These are phyloP conservation scores for Harpegnathos saltator DNA, from an alignment of 1,140 invertebrate genomes.

Conservation along the genomic window DNA sequence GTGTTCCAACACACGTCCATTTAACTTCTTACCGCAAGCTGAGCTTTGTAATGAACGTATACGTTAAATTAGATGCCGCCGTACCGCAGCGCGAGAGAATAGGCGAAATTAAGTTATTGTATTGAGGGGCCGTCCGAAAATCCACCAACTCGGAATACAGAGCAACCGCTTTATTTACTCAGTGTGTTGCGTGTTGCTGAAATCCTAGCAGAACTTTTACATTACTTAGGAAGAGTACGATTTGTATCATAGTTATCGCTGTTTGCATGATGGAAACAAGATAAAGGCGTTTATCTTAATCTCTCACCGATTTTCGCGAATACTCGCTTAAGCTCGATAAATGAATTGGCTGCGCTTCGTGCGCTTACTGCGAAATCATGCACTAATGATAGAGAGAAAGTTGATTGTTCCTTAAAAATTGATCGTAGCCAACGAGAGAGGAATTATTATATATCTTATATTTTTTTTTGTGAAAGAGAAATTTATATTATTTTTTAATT, in stretches of 20 bases:
- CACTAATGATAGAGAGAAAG: too few species aligned
- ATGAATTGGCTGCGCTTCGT: constrained; percentile 10
- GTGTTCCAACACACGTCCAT: not conserved
- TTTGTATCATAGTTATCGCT: constrained; percentile 47
- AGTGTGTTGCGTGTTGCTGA: not conserved
- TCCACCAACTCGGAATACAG: not conserved
- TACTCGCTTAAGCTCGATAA: constrained; percentile 1
- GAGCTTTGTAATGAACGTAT: constrained; percentile 2
- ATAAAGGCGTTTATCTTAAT: constrained; percentile 40
- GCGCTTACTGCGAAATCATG: not conserved
- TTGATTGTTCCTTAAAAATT: too few species aligned
- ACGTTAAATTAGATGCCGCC: not conserved
- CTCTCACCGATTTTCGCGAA: too few species aligned
- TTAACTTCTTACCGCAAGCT: not conserved
- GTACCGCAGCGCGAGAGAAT: not conserved
- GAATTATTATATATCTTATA: too few species aligned
- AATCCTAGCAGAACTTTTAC: constrained; percentile 11
- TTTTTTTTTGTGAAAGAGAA: too few species aligned
- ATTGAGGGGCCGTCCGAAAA: constrained; percentile 2
- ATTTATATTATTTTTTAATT: too few species aligned
- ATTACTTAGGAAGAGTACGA: not conserved
- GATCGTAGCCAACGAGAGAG: too few species aligned
- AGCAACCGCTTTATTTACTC: constrained; percentile 42
- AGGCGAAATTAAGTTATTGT: constrained; percentile 34
- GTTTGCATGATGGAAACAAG: not conserved